These are phyloP conservation scores for Augochlora pura DNA, from an alignment of 1,140 invertebrate species.

Conservation along the genomic window DNA sequence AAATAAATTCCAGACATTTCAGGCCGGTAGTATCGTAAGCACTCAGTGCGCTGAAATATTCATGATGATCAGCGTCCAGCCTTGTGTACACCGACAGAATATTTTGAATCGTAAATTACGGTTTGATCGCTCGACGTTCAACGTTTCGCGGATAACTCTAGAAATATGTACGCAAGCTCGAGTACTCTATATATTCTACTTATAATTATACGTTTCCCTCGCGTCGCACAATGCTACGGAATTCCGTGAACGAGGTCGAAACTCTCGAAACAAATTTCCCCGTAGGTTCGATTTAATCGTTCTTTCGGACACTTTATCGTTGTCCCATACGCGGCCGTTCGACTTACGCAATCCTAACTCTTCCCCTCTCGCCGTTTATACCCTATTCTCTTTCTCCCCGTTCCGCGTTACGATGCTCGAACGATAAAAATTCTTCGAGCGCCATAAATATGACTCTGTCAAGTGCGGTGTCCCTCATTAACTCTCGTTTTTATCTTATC, in stretches of 20 bases:
- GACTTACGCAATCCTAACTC: background rate
- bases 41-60: slow-evolving; percentile 2
- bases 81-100: background rate
- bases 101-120: background rate
- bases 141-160: background rate
- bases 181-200: background rate
- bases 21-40: background rate
- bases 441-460: background rate
- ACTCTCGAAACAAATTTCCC: no score
- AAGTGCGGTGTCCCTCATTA: background rate
- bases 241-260: no score
- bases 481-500: background rate
- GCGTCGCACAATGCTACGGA: background rate
- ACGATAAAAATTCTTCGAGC: background rate
- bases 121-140: background rate
- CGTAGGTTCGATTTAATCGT: no score
- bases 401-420: background rate
- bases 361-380: background rate
- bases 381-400: background rate
- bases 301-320: no score
- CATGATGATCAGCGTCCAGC: background rate
- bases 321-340: background rate
- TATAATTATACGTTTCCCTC: background rate
- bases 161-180: background rate
- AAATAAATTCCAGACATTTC: slow-evolving; percentile 1